phyloP scores from a whole-genome alignment of 2,888 invertebrate species.

The Stenodera caucasica region DNA sequence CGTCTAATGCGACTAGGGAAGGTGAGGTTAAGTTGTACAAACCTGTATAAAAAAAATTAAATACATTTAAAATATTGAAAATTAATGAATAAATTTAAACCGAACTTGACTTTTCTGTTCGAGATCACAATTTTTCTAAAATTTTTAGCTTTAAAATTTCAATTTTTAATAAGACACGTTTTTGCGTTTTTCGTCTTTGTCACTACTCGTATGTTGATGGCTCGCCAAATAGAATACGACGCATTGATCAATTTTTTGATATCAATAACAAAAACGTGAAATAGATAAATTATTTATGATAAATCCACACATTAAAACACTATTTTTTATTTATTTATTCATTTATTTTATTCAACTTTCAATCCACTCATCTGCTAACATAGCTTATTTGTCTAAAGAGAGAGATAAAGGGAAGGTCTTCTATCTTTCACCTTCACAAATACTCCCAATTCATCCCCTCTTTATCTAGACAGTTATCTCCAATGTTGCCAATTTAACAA shows the following conservation, averaged over 20 bases:
- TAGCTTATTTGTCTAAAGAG: neutral
- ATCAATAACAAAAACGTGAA: neutral
- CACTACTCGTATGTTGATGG: slow-evolving; percentile 7
- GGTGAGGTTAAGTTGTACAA: slow-evolving; percentile 35
- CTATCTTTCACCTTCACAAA: neutral
- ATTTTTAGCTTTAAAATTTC: neutral
- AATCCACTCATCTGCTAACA: neutral
- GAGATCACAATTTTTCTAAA: slow-evolving; percentile 15
- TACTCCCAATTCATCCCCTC: neutral
- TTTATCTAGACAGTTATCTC: neutral
- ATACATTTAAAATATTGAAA: neutral
- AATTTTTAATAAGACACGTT: slow-evolving; percentile 9
- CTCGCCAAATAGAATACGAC: slow-evolving; percentile 10
- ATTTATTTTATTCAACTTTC: neutral
- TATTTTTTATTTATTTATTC: neutral
- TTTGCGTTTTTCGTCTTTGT: slow-evolving; percentile 12
- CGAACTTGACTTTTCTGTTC: neutral
- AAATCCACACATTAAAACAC: neutral
- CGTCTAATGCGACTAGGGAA: slow-evolving; percentile 32
- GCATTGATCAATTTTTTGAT: slow-evolving; percentile 16
- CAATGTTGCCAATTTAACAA: neutral
- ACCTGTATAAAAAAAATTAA: slow-evolving; percentile 17
- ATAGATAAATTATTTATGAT: neutral
- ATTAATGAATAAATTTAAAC: neutral
- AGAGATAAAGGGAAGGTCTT: neutral